A percentile compares a stretch with the other conserved stretches of the same genome.
phyloP scores from a whole-genome alignment of 2,113 vertebrate genomes.

The Bufo bufo region DNA sequence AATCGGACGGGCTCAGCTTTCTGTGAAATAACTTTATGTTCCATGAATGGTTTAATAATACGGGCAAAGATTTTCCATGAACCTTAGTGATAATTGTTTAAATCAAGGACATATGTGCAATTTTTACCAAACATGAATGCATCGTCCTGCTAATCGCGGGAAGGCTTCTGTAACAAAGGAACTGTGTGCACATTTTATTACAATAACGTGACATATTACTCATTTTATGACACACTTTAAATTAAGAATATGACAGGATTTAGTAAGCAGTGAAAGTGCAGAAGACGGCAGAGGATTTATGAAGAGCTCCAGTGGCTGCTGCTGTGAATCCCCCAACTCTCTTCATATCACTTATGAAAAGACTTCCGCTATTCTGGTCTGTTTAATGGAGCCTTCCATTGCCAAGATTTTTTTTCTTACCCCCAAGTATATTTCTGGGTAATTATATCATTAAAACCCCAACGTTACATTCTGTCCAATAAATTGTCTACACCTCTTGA shows the following conservation, averaged over 20 bases:
- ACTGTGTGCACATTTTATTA: conserved; percentile 53
- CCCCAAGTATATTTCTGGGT: conserved; percentile 52
- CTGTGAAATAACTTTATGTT: conserved; percentile 36
- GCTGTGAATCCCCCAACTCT: conserved; percentile 34
- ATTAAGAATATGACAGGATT: conserved; percentile 56
- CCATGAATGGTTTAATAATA: conserved; percentile 36
- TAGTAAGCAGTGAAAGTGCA: conserved; percentile 47
- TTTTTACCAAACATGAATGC: conserved; percentile 49
- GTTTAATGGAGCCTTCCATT: conserved; percentile 38
- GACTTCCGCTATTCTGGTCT: conserved; percentile 52
- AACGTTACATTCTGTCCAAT: conserved; percentile 57
- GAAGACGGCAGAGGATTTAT: conserved; percentile 50
- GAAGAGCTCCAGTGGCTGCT: conserved; percentile 41
- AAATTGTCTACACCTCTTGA: conserved; percentile 58
- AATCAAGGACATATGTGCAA: conserved; percentile 57
- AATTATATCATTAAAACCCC: conserved; percentile 59
- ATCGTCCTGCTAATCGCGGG: conserved; percentile 46
- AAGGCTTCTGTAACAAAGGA: conserved; percentile 50
- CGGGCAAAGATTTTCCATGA: conserved; percentile 37
- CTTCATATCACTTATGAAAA: conserved; percentile 45
- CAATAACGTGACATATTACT: conserved; percentile 37
- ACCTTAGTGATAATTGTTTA: conserved; percentile 52
- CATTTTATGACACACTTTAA: conserved; percentile 51
- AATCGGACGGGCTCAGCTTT: background rate
- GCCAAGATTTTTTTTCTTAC: conserved; percentile 36